phyloP scores from a whole-genome alignment of 2,797 vertebrate species.

The Apodemus agrarius region DNA sequence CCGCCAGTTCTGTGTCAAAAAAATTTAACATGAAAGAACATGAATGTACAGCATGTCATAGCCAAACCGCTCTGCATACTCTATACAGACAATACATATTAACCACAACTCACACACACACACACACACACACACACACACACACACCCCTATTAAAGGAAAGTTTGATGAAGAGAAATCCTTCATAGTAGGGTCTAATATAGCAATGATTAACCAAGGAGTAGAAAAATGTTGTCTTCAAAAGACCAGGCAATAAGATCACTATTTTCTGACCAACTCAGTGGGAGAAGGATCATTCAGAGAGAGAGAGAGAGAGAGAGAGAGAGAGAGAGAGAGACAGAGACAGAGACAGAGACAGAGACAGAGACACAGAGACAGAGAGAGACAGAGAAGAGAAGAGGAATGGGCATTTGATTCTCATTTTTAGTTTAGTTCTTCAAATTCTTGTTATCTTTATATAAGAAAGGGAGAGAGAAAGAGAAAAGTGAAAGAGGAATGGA shows the following conservation, averaged over 20 bases:
- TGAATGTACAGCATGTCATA: background rate
- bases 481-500: background rate
- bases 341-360: background rate
- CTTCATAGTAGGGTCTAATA: background rate
- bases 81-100: background rate
- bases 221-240: background rate
- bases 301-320: rapidly evolving
- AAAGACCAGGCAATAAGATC: background rate
- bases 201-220: background rate
- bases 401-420: background rate
- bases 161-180: background rate
- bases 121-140: background rate
- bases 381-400: background rate
- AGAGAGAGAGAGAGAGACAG: no score
- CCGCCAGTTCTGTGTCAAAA: background rate
- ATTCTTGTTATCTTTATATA: background rate
- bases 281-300: background rate
- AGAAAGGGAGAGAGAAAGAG: background rate
- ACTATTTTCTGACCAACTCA: background rate
- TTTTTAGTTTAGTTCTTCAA: constrained; percentile 35
- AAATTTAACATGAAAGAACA: constrained; percentile 15
- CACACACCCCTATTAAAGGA: background rate
- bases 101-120: background rate
- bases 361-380: background rate
- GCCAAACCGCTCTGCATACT: background rate